Evolutionary conservation across 2,888 invertebrate genomes (phyloP).

Genomic region (Autographa gamma): DNA sequence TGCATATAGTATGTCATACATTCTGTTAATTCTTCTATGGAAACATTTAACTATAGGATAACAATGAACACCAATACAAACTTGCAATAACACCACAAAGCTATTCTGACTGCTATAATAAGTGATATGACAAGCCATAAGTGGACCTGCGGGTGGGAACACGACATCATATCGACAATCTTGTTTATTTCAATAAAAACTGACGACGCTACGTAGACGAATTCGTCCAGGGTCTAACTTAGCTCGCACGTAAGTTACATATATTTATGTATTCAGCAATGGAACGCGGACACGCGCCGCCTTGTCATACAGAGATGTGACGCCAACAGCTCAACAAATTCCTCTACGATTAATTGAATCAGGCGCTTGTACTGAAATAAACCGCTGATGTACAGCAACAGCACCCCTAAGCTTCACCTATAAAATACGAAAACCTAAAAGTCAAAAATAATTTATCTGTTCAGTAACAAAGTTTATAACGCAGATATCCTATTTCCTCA

Average conservation of each 20-base stretch:
- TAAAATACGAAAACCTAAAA: slow-evolving; percentile 71
- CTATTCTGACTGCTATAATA: slow-evolving; percentile 41
- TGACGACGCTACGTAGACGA: slow-evolving; percentile 21
- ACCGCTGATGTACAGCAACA: slow-evolving; percentile 32
- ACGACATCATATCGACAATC: slow-evolving; percentile 29
- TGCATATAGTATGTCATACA: slow-evolving; percentile 49
- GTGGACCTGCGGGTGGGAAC: slow-evolving; percentile 40
- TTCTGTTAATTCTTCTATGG: slow-evolving; percentile 47
- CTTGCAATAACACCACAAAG: slow-evolving; percentile 51
- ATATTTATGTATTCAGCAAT: neutral
- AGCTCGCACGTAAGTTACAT: neutral
- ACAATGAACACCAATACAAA: slow-evolving; percentile 47
- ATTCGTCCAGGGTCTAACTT: slow-evolving; percentile 10
- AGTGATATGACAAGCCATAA: slow-evolving; percentile 52
- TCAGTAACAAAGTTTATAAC: slow-evolving; percentile 73
- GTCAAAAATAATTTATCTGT: slow-evolving; percentile 75
- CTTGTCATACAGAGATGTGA: neutral
- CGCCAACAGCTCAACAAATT: slow-evolving; percentile 17
- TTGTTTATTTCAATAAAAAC: slow-evolving; percentile 18
- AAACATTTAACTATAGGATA: slow-evolving; percentile 49
- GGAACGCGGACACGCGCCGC: neutral
- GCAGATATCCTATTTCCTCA: slow-evolving; percentile 75
- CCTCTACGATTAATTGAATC: slow-evolving; percentile 13
- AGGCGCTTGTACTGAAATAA: slow-evolving; percentile 29
- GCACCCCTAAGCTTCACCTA: slow-evolving; percentile 56